Evolutionary conservation across 2,888 invertebrate genomes (phyloP).

Genomic region (Sinodicranocentrus sp.): DNA sequence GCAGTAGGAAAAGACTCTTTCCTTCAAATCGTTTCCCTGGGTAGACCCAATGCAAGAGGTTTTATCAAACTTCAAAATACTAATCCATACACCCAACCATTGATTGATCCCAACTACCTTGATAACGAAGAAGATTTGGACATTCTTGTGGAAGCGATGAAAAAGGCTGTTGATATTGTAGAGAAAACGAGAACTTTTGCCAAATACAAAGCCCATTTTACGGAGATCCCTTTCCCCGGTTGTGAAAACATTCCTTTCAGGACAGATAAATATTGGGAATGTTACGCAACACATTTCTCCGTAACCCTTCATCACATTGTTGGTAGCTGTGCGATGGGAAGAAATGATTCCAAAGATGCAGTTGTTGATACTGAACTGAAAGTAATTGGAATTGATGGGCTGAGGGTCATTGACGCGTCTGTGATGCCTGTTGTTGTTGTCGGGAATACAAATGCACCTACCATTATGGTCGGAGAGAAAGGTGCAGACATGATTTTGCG

Average conservation of each 20-base stretch:
- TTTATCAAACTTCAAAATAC: slow-evolving; percentile 59
- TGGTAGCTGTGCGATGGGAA: slow-evolving; percentile 68
- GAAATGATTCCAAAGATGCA: slow-evolving; percentile 60
- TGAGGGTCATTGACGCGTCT: slow-evolving; percentile 70
- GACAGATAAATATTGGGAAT: slow-evolving; percentile 63
- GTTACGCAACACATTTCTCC: slow-evolving; percentile 60
- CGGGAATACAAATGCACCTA: slow-evolving; percentile 34
- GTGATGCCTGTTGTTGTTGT: slow-evolving; percentile 70
- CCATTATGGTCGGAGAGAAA: slow-evolving; percentile 48
- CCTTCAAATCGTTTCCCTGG: slow-evolving; percentile 67
- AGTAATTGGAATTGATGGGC: slow-evolving; percentile 63
- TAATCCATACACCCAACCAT: slow-evolving; percentile 51
- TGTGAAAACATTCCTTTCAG: slow-evolving; percentile 71
- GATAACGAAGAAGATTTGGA: slow-evolving; percentile 67
- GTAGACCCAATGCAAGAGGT: slow-evolving; percentile 68
- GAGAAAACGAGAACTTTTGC: slow-evolving; percentile 68
- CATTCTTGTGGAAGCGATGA: slow-evolving; percentile 67
- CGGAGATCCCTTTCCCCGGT: slow-evolving; percentile 69
- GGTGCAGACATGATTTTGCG: slow-evolving; percentile 69
- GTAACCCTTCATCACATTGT: slow-evolving; percentile 73
- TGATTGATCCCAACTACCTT: slow-evolving; percentile 69
- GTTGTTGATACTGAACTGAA: slow-evolving; percentile 72
- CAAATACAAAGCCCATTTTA: slow-evolving; percentile 60
- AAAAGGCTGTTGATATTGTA: slow-evolving; percentile 63
- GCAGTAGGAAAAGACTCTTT: slow-evolving; percentile 71